Conservation (phyloP, 2,113 vertebrate species). For the Sus scrofa region T2T-Sscrofa CM000817.6:28204001-28204500, state of each 20-base stretch:
- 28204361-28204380: constrained; percentile 43
- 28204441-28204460: constrained; percentile 59
- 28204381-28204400: constrained; percentile 70
- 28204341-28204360: constrained; percentile 33
- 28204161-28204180: no score
- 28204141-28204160: not conserved
- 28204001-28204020: not conserved
- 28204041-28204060: not conserved
- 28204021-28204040: not conserved
- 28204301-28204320: not conserved
- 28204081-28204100: not conserved
- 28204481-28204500: not conserved
- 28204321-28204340: not conserved
- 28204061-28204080: not conserved
- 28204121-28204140: not conserved
- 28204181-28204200: not conserved
- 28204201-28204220: not conserved
- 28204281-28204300: not conserved
- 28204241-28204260: not conserved
- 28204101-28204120: not conserved
- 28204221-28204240: not conserved
- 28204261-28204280: not conserved
- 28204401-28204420: constrained; percentile 79
- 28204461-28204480: constrained; percentile 65
- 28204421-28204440: constrained; percentile 71